Evolutionary conservation across 2,113 vertebrate genomes (phyloP), one percentile per base, ranked within the genome.

Genomic region (Lepisosteus oculatus): DNA sequence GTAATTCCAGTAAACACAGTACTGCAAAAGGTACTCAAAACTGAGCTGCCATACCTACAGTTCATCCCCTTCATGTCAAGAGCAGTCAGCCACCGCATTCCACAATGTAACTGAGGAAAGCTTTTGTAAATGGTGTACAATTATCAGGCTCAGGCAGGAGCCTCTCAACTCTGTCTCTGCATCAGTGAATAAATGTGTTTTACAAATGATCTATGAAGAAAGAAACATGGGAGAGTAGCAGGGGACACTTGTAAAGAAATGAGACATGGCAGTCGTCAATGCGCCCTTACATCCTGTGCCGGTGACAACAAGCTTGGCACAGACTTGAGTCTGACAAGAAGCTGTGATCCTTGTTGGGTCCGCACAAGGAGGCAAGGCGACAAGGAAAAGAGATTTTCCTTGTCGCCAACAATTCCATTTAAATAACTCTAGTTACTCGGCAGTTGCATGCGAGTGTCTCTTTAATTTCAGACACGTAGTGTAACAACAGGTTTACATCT

Each of bases 131-230:
- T 90, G 90, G 91, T 92, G 91, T 94, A 92, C 91, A 89, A 90
- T 93, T 94, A 93, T 92, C 91, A 94, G 93, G 92, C 93, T 93
- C 91, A 93, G 93, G 93, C 93, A 93, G 93, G 91, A 94, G 92
- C 87, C 92, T 94, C 93, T 94, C 92, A 94, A 93, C 92, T 93
- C 89, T 92, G 90, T 94, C 92, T 93, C 92, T 91, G 93, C 92
- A 90, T 92, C 92, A 94, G 93, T 92, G 93, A 93, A 93, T 93
- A 93, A 94, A 94, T 94, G 93, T 94, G 93, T 94, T 94, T 89
- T 93, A 94, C 93, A 93, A 93, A 94, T 94, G 93, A 93, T 94
- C 92, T 93, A 92, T 93, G 91, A 94, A 94, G 89, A 92, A 65
- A 89, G 91, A 92, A 94, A 92, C 92, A 93, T 93, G 92, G 91